Evolutionary conservation across 2,888 invertebrate species (phyloP), one percentile per base, ranked within the genome.

Genomic region (Drosophila bunnanda): DNA sequence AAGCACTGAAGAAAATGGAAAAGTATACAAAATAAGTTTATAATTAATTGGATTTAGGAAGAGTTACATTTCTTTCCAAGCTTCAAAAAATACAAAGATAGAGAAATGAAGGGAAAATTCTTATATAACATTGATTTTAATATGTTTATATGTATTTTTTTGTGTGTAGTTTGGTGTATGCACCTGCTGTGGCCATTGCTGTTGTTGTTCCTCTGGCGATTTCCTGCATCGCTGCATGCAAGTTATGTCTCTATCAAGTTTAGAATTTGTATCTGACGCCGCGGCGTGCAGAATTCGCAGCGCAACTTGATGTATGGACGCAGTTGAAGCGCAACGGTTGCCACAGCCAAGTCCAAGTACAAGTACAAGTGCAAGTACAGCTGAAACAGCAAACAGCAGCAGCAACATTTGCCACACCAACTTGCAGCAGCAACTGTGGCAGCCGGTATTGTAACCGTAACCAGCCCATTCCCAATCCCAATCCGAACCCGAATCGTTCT

Each of bases 231-330:
- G 77, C 66, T 82, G 82, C 78, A 67, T 82, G 70, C 80, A 30
- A 88, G 88, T 85, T 82, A 88, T 88, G 88, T 82, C 88, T 82
- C 82, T 88, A 88, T 85, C 82, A 82, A 75, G 75, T 73, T 84
- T 81, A 57, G 73, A 75, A 81, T 80, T 80, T 84, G 82, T 84
- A 65, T 68, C 84, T 78, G 78, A 78, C 72, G 71, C 79, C 67
- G 78, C 76, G 66, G 83, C 76, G 66, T 57, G 58, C 53, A 77
- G 56, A 59, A 64, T 69, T 75, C 56, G 46, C 68, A 57, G 54
- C 50, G 32, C 43, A 34, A 34, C 38, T 68, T 75, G 62, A 75
- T 75, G 50, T 62, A 75, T 69, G 74, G 56, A 41, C 39, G 70
- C 66, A 70, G 71, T 77, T 70, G 68, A 87, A 69, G 72, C 75